Conservation (phyloP, 2,797 vertebrate genomes). For the Sebastes oblongus region DNA sequence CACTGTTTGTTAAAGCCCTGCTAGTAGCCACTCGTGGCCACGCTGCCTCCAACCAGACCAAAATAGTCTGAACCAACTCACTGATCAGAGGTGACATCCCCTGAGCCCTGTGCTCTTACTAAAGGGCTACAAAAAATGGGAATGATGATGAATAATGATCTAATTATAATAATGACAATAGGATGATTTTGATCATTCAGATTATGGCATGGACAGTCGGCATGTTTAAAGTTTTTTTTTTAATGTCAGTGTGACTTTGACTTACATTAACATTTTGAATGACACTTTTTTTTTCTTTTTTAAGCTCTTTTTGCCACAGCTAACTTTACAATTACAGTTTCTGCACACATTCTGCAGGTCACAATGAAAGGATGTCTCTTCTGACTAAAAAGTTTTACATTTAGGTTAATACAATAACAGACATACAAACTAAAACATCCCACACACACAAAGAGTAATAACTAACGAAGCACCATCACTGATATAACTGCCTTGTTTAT, state of each 20-base stretch:
- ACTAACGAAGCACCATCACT: background rate
- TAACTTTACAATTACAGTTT: background rate
- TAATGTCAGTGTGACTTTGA: background rate
- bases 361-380: background rate
- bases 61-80: no score
- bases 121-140: fast-evolving
- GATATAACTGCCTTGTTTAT: background rate
- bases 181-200: no score
- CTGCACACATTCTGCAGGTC: background rate
- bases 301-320: background rate
- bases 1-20: background rate
- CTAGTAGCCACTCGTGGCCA: no score
- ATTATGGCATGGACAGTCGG: background rate
- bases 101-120: no score
- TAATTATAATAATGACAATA: no score
- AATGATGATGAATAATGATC: no score
- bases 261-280: background rate
- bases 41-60: no score
- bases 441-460: background rate
- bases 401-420: background rate
- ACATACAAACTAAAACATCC: background rate
- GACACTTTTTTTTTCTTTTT: background rate
- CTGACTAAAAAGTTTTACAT: background rate
- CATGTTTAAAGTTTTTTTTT: background rate
- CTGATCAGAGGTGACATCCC: no score